These are phyloP conservation scores for Nemapogon koenigi DNA, from an alignment of 2,888 invertebrate genomes.

Conservation along the genomic window DNA sequence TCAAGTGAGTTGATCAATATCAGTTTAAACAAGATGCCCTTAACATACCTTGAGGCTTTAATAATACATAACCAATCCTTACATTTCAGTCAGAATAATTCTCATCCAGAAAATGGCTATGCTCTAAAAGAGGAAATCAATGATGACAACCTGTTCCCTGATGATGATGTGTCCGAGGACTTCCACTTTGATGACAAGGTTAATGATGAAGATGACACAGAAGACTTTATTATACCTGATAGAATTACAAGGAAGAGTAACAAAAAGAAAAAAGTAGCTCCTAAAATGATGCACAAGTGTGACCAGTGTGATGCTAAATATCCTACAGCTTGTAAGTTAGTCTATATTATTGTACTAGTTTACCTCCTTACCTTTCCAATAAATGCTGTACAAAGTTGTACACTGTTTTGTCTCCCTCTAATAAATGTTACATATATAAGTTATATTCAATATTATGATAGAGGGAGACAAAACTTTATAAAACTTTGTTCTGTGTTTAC, in stretches of 20 bases:
- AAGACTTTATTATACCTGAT: neutral
- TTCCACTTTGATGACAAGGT: neutral
- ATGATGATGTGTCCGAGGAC: neutral
- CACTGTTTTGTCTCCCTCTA: neutral
- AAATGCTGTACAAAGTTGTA: neutral
- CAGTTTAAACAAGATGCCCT: no score
- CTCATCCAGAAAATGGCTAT: no score
- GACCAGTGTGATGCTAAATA: conserved; percentile 49
- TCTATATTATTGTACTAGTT: neutral
- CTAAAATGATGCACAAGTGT: conserved; percentile 37
- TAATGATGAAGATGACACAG: conserved; percentile 1
- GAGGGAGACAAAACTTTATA: no score
- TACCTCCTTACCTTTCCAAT: neutral
- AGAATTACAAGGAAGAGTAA: neutral
- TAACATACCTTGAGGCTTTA: no score
- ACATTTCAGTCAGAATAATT: no score
- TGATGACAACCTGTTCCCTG: neutral
- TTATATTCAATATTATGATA: no score
- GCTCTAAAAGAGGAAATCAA: no score
- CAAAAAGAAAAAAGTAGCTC: conserved; percentile 1
- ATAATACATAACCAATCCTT: no score
- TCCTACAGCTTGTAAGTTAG: conserved; percentile 33
- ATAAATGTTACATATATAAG: neutral
- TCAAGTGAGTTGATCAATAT: no score
- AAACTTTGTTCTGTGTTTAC: no score